Conservation (phyloP, 2,797 vertebrate species). For the Semotilus atromaculatus region DNA sequence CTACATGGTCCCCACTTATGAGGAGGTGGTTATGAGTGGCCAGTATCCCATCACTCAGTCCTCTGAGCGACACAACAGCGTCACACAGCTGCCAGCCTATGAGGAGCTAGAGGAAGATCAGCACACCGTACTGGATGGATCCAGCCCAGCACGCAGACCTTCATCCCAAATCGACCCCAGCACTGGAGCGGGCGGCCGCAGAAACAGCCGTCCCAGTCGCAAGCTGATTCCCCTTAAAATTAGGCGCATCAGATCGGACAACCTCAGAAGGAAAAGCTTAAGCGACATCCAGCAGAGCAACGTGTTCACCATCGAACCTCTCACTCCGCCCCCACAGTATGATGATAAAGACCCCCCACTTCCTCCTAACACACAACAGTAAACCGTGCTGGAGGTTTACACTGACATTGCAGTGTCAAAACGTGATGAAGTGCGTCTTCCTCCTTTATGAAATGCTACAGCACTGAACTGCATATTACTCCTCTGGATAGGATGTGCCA, state of each 20-base stretch:
- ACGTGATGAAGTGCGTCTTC: background rate
- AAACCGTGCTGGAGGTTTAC: conserved; percentile 24
- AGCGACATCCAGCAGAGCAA: conserved; percentile 65
- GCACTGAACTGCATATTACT: background rate
- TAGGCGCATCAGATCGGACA: conserved; percentile 93
- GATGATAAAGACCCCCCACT: conserved; percentile 77
- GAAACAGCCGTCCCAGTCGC: conserved; percentile 74
- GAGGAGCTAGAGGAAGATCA: conserved; percentile 81
- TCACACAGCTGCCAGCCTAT: conserved; percentile 90
- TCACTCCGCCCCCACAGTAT: conserved; percentile 93
- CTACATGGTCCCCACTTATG: conserved; percentile 92
- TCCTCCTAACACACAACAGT: conserved; percentile 56
- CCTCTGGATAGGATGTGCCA: background rate
- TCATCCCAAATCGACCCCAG: conserved; percentile 48
- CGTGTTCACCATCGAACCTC: conserved; percentile 86
- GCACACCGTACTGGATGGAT: conserved; percentile 41
- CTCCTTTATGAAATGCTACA: background rate
- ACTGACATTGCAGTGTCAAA: background rate
- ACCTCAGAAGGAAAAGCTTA: conserved; percentile 84
- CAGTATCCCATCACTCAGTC: conserved; percentile 76
- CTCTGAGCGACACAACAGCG: conserved; percentile 73
- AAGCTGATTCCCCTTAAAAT: conserved; percentile 88
- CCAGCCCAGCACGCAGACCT: background rate
- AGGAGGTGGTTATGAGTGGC: conserved; percentile 88
- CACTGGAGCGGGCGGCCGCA: conserved; percentile 44